Evolutionary conservation across 1,140 invertebrate genomes (phyloP), one percentile per base, ranked within the genome.

Genomic region (Anastrepha ludens): DNA sequence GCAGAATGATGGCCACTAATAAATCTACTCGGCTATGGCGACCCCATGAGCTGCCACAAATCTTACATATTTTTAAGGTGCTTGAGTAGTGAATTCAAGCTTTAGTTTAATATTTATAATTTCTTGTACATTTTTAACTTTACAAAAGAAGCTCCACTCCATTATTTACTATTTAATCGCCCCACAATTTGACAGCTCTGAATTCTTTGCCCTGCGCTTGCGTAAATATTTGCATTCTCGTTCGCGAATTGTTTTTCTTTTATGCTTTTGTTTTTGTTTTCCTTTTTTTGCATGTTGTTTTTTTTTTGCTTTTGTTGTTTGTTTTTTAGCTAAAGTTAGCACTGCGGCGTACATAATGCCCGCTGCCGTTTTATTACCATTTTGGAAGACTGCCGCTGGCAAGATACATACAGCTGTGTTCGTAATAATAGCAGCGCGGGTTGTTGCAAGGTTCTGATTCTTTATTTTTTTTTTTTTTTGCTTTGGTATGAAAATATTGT

Each of bases 151-250:
- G 70, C 17, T 29, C 15, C 39, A n/a, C n/a, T n/a, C n/a, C n/a
- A 74, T 47, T 74, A 47, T 47, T 74, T 74, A 7, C 41, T 17
- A 74, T 50, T 74, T 74, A 47, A 74, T 47, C 44, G 70, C 70
- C n/a, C 9, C 17, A 74, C n/a, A 74, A 74, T 74, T 47, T 47
- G 67, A 8, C 4, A 5, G 39, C 70, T 47, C 70, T 74, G 44
- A 39, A 74, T 70, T 39, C 29, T 20, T 74, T 47, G 44, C 70
- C 41, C 44, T 41, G 29, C 47, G 29, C n/a, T 74, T 74, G 47
- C 7, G 9, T 41, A 74, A 74, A 74, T 74, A 74, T 74, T 74
- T 74, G 29, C 11, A 13, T 17, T 20, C 41, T 74, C 41, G 17
- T 11, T 44, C 64, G 20, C 8, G 29, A 29, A 29, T 29, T 29